phyloP scores from a whole-genome alignment of 2,888 invertebrate species.

The Ochropleura plecta region DNA sequence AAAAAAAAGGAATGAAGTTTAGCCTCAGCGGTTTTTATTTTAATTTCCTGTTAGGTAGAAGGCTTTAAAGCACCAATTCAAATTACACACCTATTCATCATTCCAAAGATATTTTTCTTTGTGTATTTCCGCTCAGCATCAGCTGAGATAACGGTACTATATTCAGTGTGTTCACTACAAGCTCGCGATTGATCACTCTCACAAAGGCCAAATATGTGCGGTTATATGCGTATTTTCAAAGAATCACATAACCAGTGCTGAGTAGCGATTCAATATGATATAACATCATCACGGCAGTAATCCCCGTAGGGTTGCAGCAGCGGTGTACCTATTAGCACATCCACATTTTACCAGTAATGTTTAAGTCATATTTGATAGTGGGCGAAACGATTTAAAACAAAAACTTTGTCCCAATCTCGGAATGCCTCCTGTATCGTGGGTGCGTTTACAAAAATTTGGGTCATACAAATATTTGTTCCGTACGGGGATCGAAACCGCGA shows the following conservation, averaged over 20 bases:
- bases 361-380: no score
- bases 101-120: background rate
- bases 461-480: no score
- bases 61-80: background rate
- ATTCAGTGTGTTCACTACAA: background rate
- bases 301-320: no score
- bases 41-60: background rate
- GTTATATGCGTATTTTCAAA: constrained; percentile 25
- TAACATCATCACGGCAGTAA: no score
- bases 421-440: no score
- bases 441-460: no score
- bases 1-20: no score
- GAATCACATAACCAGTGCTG: constrained; percentile 1
- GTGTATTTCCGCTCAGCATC: constrained; percentile 11
- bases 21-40: background rate
- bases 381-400: no score
- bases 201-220: constrained; percentile 36
- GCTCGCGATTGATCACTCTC: constrained; percentile 15
- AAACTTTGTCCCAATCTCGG: no score
- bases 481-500: no score
- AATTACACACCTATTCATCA: background rate
- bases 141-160: constrained; percentile 29
- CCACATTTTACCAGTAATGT: no score
- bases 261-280: background rate
- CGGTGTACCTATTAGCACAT: no score